These are phyloP conservation scores for Myotis pilosus DNA, from an alignment of 2,797 vertebrate genomes.

Conservation along the genomic window DNA sequence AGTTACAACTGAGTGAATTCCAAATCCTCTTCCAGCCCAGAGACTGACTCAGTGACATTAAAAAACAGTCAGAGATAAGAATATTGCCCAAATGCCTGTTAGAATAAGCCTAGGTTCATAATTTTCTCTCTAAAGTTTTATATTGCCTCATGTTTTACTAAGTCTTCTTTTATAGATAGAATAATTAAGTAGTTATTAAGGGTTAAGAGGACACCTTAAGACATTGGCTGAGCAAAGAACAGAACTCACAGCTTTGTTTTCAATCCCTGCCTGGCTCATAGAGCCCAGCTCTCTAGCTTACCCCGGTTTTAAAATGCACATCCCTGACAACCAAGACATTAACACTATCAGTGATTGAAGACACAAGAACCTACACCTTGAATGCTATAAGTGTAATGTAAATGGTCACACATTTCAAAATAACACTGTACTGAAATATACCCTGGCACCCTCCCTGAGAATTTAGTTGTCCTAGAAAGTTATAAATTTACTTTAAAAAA, in stretches of 20 bases:
- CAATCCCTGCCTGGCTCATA: background rate
- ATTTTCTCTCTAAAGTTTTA: slow-evolving; percentile 11
- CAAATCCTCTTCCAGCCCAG: background rate
- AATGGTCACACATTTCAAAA: background rate
- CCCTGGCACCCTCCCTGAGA: background rate
- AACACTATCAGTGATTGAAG: background rate
- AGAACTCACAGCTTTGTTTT: background rate
- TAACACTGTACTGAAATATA: accelerated
- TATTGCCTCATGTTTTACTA: background rate
- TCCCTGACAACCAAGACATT: too few relatives aligned
- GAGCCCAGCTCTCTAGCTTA: background rate
- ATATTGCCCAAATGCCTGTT: background rate
- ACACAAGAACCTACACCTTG: background rate
- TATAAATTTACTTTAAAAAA: background rate
- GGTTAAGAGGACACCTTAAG: background rate
- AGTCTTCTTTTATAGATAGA: background rate
- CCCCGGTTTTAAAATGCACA: background rate
- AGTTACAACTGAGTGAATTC: background rate
- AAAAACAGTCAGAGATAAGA: background rate
- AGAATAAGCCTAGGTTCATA: background rate
- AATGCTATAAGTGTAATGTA: accelerated
- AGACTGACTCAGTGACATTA: background rate
- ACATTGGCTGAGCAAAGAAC: background rate
- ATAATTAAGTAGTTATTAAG: slow-evolving; percentile 45
- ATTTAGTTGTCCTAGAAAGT: background rate